These are phyloP conservation scores for Tipula unca DNA, from an alignment of 2,888 invertebrate species.

Conservation along the genomic window DNA sequence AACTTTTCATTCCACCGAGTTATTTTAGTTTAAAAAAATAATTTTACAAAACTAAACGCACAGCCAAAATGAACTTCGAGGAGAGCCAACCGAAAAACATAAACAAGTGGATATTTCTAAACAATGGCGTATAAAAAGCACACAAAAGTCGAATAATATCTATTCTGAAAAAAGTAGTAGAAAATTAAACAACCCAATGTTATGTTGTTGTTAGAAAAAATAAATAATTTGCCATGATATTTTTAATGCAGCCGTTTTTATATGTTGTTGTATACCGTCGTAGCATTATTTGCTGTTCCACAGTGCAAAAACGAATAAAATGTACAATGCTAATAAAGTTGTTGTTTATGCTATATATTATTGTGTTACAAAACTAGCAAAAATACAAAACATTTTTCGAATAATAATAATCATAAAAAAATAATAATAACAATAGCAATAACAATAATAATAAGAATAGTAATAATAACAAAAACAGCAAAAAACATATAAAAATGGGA, in stretches of 20 bases:
- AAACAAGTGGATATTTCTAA: not conserved
- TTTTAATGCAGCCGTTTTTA: not conserved
- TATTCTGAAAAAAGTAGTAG: not conserved
- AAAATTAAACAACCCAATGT: not conserved
- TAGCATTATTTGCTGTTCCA: not conserved
- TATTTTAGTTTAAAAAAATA: not conserved
- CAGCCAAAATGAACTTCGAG: not conserved
- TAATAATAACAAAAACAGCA: not conserved
- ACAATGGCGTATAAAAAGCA: not conserved
- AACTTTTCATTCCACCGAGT: not conserved
- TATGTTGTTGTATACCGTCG: not conserved
- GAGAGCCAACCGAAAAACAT: not conserved
- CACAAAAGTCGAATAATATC: not conserved
- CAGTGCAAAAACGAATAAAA: not conserved
- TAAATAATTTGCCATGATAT: not conserved
- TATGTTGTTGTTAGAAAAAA: not conserved
- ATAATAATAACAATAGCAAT: not conserved
- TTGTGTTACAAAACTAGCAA: not conserved
- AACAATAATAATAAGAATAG: not conserved
- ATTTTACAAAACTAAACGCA: not conserved
- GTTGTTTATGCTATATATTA: not conserved
- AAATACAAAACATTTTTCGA: not conserved
- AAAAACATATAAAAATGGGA: not conserved
- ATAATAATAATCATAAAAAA: not conserved
- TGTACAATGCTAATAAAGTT: constrained; percentile 9